Evolutionary conservation across 1,140 invertebrate genomes (phyloP).

Genomic region (Pogonus chalceus): DNA sequence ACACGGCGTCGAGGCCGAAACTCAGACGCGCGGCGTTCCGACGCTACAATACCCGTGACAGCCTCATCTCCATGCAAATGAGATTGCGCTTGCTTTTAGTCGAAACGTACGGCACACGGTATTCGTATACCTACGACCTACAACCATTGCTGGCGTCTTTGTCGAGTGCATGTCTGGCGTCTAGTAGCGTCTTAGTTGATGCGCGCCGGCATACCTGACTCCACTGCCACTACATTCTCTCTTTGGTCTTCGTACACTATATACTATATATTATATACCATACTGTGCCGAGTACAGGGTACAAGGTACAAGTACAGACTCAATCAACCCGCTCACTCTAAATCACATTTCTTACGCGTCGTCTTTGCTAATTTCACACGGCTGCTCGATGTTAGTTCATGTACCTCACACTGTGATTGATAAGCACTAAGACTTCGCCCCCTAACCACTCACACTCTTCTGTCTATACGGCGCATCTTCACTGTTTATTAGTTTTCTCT

Average conservation of each 20-base stretch:
- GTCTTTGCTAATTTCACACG: conserved; percentile 1
- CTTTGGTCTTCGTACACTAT: no score
- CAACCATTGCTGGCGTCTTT: not conserved
- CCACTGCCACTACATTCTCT: not conserved
- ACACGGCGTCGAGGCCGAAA: not conserved
- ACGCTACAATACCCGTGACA: conserved; percentile 2
- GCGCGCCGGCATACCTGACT: not conserved
- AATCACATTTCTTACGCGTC: conserved; percentile 6
- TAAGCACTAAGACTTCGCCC: no score
- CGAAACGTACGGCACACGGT: not conserved
- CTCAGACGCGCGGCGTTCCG: not conserved
- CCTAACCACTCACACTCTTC: no score
- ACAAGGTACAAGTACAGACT: conserved; percentile 3
- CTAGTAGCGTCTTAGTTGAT: not conserved
- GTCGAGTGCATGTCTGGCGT: not conserved
- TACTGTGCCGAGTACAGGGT: no score
- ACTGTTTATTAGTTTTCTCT: not conserved
- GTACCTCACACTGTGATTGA: not conserved
- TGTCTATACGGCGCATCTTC: not conserved
- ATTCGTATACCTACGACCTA: not conserved
- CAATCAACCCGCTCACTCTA: conserved; percentile 4
- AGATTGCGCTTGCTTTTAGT: conserved; percentile 7
- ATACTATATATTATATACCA: no score
- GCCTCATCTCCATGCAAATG: conserved; percentile 6
- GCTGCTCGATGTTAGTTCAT: conserved; percentile 2